phyloP scores from a whole-genome alignment of 92 coral and sea anemone genomes.

The Zoanthus sociatus region DNA sequence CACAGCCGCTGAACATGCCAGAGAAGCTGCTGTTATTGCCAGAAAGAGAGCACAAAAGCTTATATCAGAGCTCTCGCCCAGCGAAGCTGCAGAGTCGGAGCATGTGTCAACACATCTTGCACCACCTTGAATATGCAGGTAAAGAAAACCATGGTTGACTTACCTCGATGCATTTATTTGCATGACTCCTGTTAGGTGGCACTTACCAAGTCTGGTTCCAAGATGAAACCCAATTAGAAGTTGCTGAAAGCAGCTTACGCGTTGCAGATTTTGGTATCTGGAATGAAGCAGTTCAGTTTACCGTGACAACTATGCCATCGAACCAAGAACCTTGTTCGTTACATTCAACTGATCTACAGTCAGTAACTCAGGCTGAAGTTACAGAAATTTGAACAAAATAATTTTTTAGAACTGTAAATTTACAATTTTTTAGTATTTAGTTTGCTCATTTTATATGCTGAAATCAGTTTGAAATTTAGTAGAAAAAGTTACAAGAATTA shows the following conservation, averaged over 20 bases:
- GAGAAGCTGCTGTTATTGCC: conserved; percentile 75
- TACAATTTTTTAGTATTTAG: no score
- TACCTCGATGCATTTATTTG: conserved; percentile 20
- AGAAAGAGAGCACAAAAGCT: conserved; percentile 72
- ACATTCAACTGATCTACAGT: no score
- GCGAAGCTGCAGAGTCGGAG: not conserved
- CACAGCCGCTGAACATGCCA: conserved; percentile 80
- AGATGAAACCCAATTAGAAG: not conserved
- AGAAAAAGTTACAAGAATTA: no score
- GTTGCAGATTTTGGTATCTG: not conserved
- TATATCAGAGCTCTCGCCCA: conserved; percentile 44
- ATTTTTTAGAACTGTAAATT: no score
- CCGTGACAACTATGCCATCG: no score
- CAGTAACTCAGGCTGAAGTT: no score
- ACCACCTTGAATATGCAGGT: conserved; percentile 13
- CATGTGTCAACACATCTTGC: conserved; percentile 35
- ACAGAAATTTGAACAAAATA: no score
- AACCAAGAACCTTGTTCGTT: no score
- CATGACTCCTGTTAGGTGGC: conserved; percentile 15
- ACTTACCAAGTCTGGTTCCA: not conserved
- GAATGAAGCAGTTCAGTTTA: no score
- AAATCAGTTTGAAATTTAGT: no score
- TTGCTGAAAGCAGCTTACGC: not conserved
- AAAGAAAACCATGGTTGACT: not conserved
- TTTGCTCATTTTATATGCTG: no score